Evolutionary conservation across 2,797 vertebrate genomes (phyloP).

Genomic region (Falco columbarius): DNA sequence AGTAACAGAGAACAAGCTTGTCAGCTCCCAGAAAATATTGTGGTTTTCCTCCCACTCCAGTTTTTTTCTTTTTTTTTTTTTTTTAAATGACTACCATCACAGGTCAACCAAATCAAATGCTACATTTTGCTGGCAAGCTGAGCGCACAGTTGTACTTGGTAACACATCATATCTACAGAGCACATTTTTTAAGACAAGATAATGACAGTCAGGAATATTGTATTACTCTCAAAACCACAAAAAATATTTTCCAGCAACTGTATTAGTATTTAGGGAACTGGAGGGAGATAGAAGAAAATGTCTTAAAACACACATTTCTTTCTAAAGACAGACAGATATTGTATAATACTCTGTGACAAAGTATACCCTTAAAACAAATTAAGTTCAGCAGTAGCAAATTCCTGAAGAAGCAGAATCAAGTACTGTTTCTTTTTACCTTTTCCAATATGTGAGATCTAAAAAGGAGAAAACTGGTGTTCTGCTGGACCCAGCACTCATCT

Average conservation of each 20-base stretch:
- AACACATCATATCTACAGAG: neutral
- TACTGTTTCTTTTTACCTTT: constrained; percentile 83
- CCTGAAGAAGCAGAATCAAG: neutral
- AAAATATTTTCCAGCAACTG: neutral
- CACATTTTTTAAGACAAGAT: neutral
- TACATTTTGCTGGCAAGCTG: neutral
- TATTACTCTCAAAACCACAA: neutral
- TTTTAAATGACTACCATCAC: neutral
- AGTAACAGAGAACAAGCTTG: neutral
- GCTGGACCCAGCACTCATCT: constrained; percentile 88
- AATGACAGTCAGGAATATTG: neutral
- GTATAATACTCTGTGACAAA: neutral
- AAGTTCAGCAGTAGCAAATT: neutral
- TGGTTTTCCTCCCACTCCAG: neutral
- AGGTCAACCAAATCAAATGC: neutral
- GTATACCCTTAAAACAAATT: neutral
- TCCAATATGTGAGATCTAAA: constrained; percentile 97
- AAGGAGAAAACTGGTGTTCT: constrained; percentile 95
- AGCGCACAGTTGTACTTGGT: neutral
- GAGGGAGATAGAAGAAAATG: neutral
- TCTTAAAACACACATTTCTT: neutral
- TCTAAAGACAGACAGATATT: neutral
- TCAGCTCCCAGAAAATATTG: neutral
- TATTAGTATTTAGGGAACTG: neutral
- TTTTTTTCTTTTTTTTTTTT: neutral